These are phyloP conservation scores for Drosophila ohnishii DNA, from an alignment of 1,140 invertebrate species.

Conservation along the genomic window DNA sequence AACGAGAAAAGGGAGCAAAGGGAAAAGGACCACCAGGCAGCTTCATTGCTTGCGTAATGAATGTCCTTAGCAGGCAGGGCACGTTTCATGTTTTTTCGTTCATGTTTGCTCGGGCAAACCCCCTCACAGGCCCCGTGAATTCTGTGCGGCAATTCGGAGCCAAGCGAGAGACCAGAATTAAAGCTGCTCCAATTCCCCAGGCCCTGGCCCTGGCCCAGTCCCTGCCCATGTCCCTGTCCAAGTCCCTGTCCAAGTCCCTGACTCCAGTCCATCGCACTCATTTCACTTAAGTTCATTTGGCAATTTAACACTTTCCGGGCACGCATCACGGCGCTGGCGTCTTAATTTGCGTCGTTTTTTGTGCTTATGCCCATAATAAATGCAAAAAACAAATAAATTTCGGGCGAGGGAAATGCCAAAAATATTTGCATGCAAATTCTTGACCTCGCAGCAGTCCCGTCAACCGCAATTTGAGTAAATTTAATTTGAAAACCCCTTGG, in stretches of 20 bases:
- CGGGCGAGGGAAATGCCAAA: slow-evolving; percentile 41
- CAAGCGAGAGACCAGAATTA: slow-evolving; percentile 48
- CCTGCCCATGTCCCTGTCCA: background rate
- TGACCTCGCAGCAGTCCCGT: slow-evolving; percentile 52
- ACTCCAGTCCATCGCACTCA: background rate
- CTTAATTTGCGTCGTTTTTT: slow-evolving; percentile 70
- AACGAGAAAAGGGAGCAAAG: background rate
- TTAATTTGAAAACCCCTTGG: slow-evolving; percentile 76
- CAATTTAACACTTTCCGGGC: slow-evolving; percentile 68
- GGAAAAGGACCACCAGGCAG: slow-evolving; percentile 23
- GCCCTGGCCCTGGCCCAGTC: background rate
- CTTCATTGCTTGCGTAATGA: slow-evolving; percentile 74
- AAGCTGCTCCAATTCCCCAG: slow-evolving; percentile 46
- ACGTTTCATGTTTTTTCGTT: slow-evolving; percentile 77
- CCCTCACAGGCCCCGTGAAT: slow-evolving; percentile 1
- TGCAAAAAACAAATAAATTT: slow-evolving; percentile 78
- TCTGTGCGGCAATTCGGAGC: slow-evolving; percentile 63
- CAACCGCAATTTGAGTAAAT: slow-evolving; percentile 72
- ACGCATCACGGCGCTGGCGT: slow-evolving; percentile 34
- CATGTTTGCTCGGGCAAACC: slow-evolving; percentile 60
- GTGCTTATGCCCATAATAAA: slow-evolving; percentile 67
- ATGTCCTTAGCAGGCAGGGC: slow-evolving; percentile 73
- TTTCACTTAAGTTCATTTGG: slow-evolving; percentile 58
- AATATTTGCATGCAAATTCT: slow-evolving; percentile 76
- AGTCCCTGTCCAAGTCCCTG: background rate